Evolutionary conservation across 2,797 vertebrate genomes (phyloP).

Genomic region (Platyrinchus mystaceus): DNA sequence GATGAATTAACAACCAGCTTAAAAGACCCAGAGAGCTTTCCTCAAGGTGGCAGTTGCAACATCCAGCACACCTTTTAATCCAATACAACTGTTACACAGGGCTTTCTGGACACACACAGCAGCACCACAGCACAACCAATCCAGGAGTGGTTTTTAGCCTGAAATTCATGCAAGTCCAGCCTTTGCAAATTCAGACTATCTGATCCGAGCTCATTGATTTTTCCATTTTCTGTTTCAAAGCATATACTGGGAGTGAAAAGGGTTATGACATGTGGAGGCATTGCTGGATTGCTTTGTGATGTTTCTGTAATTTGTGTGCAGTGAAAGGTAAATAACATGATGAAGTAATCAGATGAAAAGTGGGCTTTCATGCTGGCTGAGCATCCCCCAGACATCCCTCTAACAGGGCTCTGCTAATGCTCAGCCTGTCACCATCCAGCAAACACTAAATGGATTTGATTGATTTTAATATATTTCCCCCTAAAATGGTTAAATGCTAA

Average conservation of each 20-base stretch:
- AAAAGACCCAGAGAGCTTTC: constrained; percentile 36
- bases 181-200: constrained; percentile 23
- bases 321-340: constrained; percentile 33
- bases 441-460: not conserved
- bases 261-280: constrained; percentile 19
- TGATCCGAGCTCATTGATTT: constrained; percentile 45
- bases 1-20: constrained; percentile 23
- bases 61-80: constrained; percentile 33
- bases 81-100: constrained; percentile 3
- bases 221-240: constrained; percentile 49
- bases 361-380: constrained; percentile 4
- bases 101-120: not conserved
- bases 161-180: constrained; percentile 6
- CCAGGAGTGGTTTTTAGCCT: not conserved
- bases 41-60: constrained; percentile 11
- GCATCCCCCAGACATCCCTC: not conserved
- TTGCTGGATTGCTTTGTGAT: not conserved
- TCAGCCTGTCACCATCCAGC: not conserved
- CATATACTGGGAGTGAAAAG: not conserved
- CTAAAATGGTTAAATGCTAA: constrained; percentile 15
- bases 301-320: constrained; percentile 36
- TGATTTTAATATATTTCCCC: not conserved
- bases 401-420: not conserved
- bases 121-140: not conserved
- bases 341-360: constrained; percentile 38